A percentile compares a stretch with the other conserved stretches of the same genome.
These are phyloP conservation scores for Lophotriccus pileatus DNA, from an alignment of 2,797 vertebrate species.

Conservation along the genomic window DNA sequence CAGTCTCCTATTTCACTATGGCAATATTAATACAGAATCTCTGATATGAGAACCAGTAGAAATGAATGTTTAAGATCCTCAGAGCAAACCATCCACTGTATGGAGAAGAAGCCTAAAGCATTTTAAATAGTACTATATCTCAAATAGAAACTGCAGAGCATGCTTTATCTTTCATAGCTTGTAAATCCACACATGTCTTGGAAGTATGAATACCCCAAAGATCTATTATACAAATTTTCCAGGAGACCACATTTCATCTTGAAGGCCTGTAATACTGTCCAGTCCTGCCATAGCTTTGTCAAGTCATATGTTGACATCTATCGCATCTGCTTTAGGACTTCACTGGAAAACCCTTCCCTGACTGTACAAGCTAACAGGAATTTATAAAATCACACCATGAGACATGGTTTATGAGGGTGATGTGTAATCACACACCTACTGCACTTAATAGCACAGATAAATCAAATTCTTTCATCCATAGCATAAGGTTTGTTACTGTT, in stretches of 20 bases:
- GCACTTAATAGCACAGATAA: slow-evolving; percentile 23
- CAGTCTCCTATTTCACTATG: slow-evolving; percentile 15
- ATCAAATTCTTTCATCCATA: slow-evolving; percentile 33
- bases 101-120: background rate
- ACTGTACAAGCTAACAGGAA: background rate
- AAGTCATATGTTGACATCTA: background rate
- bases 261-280: background rate
- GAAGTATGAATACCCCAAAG: slow-evolving; percentile 4
- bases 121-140: background rate
- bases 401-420: background rate
- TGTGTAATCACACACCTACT: slow-evolving; percentile 1
- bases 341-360: background rate
- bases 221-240: background rate
- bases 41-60: background rate
- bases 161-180: background rate
- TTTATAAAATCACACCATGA: background rate
- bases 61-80: slow-evolving; percentile 25
- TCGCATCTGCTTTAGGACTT: background rate
- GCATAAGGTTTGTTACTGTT: slow-evolving; percentile 24
- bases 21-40: slow-evolving; percentile 42
- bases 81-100: background rate
- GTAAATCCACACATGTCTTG: background rate
- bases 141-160: background rate
- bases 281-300: background rate
- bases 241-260: slow-evolving; percentile 3